Base-by-base conservation (phyloP, 2,888 invertebrate genomes). In the Hydropsyche betteni region DNA sequence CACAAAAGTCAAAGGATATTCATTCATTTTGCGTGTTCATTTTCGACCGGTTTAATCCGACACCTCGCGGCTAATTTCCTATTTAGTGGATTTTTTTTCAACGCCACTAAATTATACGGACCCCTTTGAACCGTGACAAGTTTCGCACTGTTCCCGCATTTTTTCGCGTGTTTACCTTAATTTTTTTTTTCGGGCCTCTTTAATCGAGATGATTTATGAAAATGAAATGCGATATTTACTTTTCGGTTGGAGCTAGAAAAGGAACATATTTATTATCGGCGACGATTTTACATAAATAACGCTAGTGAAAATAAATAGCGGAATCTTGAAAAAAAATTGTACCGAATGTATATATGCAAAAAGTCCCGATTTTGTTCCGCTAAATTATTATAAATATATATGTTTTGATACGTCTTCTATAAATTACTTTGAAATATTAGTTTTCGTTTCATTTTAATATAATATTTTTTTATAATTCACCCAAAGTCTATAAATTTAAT, bases 151-250 rank as follows among this genome's bases (percentile, higher is more conserved):
- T 64, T 64, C 36, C 8, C 34, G 14, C 8, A 14, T 58, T 16
- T 16, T 14, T 16, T 16, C 34, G 64, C 3, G 34, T 64, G 64
- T 61, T 61, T 55, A 55, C 55, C 24, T 58, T 58, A 58, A 58
- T 16, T 58, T 58, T 58, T 58, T 58, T 58, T 12, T 53, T n/a
- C 5, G 8, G 12, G 16, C 58, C 64, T 64, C 34, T 44, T 64
- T 64, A 64, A 33, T 36, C 36, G 64, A 64, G 64, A 64, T 64
- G 64, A 64, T 64, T 64, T 64, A 64, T 64, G 64, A 64, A 64
- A 64, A 64, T 64, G 64, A 64, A 64, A 64, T 64, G 64, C 64
- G 64, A 64, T 64, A 64, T 34, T 36, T 36, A n/a, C 64, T 64
- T 64, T 64, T 12, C 36, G 58, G 24, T 24, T 24, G 24, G 24